phyloP scores from a whole-genome alignment of 1,140 invertebrate genomes.

The Dendroctonus valens region DNA sequence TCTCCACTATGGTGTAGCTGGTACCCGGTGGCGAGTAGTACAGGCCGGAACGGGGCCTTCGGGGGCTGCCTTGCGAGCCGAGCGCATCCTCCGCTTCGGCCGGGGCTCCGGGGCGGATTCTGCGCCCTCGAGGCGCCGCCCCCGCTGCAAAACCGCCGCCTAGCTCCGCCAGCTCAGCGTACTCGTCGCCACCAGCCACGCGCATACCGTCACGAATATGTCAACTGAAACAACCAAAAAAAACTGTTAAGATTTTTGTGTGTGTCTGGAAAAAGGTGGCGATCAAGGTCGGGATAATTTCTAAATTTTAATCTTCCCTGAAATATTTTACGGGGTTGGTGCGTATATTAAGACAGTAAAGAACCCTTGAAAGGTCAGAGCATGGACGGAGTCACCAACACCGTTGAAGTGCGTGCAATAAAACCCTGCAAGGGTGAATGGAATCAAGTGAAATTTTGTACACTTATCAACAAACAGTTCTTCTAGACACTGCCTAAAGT shows the following conservation, averaged over 20 bases:
- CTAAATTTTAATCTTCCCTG: no score
- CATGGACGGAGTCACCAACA: no score
- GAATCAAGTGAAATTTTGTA: no score
- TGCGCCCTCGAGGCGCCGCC: conserved; percentile 48
- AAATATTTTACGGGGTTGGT: no score
- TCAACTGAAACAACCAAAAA: conserved; percentile 41
- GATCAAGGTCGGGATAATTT: no score
- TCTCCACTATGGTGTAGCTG: conserved; percentile 81
- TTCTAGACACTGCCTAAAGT: no score
- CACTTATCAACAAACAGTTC: no score
- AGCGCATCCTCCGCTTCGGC: conserved; percentile 52
- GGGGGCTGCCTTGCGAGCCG: conserved; percentile 46
- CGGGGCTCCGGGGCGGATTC: conserved; percentile 47
- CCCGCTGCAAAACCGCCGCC: conserved; percentile 51
- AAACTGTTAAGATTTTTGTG: not conserved
- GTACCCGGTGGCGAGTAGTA: conserved; percentile 72
- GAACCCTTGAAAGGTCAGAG: no score
- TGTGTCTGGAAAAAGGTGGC: no score
- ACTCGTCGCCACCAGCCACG: conserved; percentile 55
- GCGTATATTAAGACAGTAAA: no score
- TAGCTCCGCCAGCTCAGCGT: conserved; percentile 56
- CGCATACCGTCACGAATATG: conserved; percentile 52
- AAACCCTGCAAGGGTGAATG: no score
- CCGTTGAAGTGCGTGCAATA: no score
- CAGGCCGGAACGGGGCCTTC: conserved; percentile 57